Conservation (phyloP, 2,113 vertebrate species). For the Neogale vison region DNA sequence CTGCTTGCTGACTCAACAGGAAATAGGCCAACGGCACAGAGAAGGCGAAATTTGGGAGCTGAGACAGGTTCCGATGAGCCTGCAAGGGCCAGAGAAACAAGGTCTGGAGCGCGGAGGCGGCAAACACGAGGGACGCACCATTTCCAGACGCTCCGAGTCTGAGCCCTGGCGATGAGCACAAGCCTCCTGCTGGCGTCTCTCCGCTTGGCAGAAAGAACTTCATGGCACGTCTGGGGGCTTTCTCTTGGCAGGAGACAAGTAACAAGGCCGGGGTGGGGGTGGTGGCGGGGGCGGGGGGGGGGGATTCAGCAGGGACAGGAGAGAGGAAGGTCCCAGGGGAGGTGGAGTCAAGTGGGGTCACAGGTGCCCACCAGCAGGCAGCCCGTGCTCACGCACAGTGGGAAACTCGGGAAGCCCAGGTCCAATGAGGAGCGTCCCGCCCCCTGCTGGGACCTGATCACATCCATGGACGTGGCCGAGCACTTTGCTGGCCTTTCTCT, state of each 20-base stretch:
- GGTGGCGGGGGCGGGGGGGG: no score
- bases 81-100: constrained; percentile 71
- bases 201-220: neutral
- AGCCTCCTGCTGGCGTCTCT: fast-evolving
- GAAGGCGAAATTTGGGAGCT: constrained; percentile 98
- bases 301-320: no score
- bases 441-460: neutral
- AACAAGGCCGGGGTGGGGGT: neutral
- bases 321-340: neutral
- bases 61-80: constrained; percentile 95
- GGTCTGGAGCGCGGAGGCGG: neutral
- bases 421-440: no score
- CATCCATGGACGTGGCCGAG: fast-evolving
- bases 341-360: neutral
- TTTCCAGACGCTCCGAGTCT: fast-evolving
- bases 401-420: neutral
- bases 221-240: no score
- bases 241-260: neutral
- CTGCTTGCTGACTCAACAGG: constrained; percentile 93
- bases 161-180: no score
- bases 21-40: constrained; percentile 94
- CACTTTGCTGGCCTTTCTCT: no score
- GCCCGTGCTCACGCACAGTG: no score
- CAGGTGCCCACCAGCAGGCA: no score
- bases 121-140: neutral